A percentile compares a stretch with the other conserved stretches of the same genome.
phyloP scores from a whole-genome alignment of 2,797 vertebrate species.

The Lates japonicus region DNA sequence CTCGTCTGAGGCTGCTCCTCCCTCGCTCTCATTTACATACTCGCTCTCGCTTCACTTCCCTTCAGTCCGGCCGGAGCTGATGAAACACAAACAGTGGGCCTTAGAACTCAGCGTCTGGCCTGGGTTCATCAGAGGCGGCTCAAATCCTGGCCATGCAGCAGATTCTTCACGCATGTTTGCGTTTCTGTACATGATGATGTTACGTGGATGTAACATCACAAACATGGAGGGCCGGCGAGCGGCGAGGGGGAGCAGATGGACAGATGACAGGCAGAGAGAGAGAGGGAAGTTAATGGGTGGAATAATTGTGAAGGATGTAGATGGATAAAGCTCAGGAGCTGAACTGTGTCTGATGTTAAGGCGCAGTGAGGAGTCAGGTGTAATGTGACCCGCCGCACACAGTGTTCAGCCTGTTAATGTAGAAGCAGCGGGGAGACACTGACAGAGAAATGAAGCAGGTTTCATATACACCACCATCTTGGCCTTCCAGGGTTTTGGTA shows the following conservation, averaged over 20 bases:
- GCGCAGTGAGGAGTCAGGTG: constrained; percentile 3
- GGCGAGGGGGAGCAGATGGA: background rate
- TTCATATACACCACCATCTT: background rate
- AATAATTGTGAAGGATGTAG: constrained; percentile 21
- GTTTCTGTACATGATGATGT: background rate
- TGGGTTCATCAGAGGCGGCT: background rate
- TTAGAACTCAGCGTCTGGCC: too few relatives aligned
- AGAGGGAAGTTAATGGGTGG: background rate
- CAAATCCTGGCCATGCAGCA: too few relatives aligned
- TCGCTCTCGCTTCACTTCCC: background rate
- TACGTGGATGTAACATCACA: constrained; percentile 1
- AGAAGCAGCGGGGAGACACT: background rate
- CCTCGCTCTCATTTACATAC: constrained; percentile 17
- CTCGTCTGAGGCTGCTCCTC: background rate
- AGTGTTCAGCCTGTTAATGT: background rate
- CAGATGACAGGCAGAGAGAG: background rate
- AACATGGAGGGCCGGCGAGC: background rate
- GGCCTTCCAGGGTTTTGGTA: background rate
- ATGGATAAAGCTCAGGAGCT: constrained; percentile 14
- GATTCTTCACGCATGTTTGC: constrained; percentile 15
- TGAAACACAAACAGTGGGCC: constrained; percentile 26
- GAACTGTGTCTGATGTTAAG: constrained; percentile 15
- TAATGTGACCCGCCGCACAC: background rate
- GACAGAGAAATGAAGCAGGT: background rate
- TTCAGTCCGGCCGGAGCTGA: background rate